Evolutionary conservation across 2,888 invertebrate species (phyloP).

Genomic region (Eugnorisma glareosa): DNA sequence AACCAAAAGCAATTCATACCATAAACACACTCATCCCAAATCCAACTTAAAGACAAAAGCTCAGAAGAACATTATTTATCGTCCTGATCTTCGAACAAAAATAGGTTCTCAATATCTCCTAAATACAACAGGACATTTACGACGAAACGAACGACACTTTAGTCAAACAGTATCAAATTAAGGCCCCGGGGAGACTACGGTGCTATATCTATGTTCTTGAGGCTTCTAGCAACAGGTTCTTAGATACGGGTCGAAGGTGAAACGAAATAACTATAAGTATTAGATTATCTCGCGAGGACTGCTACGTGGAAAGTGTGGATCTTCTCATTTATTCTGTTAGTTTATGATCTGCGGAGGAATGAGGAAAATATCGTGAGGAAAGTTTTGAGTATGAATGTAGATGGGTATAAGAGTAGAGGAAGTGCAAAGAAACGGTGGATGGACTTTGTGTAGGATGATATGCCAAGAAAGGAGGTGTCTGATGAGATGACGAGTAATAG

Average conservation of each 20-base stretch:
- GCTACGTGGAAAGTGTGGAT: constrained; percentile 12
- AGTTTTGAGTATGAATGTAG: too few species aligned
- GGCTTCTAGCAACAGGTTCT: constrained; percentile 84
- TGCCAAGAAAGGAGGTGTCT: too few species aligned
- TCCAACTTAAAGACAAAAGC: constrained; percentile 24
- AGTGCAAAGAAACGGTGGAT: too few species aligned
- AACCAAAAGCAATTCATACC: background rate
- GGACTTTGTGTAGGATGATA: too few species aligned
- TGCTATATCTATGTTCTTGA: constrained; percentile 60
- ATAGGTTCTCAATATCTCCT: constrained; percentile 43
- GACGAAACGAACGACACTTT: constrained; percentile 73
- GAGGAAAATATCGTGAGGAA: too few species aligned
- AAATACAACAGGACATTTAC: constrained; percentile 59
- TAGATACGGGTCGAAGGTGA: constrained; percentile 74
- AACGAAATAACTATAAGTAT: constrained; percentile 58
- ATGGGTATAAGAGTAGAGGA: too few species aligned
- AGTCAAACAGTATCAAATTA: constrained; percentile 79
- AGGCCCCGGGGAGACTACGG: constrained; percentile 69
- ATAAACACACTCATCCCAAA: constrained; percentile 23
- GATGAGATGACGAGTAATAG: too few species aligned
- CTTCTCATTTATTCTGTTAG: constrained; percentile 3
- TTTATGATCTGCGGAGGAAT: background rate
- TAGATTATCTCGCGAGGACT: constrained; percentile 43
- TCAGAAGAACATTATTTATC: constrained; percentile 38
- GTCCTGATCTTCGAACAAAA: constrained; percentile 36